A percentile compares a stretch with the other conserved stretches of the same genome.
Conservation (phyloP, 2,888 invertebrate genomes). For the Himalopsyche anomala region DNA sequence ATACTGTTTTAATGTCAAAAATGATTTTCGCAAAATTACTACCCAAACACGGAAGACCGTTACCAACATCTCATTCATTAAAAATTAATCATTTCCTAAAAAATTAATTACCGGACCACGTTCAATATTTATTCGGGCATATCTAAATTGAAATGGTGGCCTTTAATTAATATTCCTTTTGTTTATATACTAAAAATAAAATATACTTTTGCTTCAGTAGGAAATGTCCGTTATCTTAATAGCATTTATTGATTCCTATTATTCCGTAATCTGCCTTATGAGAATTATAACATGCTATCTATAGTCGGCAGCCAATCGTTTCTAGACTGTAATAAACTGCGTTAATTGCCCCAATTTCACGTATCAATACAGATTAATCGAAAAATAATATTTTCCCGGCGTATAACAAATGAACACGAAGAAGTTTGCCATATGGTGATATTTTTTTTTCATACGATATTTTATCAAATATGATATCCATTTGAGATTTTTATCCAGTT, state of each 20-base stretch:
- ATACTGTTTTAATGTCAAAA: too few relatives aligned
- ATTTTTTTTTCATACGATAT: neutral
- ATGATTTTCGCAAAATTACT: too few relatives aligned
- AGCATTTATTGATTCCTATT: constrained; percentile 25
- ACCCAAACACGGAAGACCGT: too few relatives aligned
- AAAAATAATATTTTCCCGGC: neutral
- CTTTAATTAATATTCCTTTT: too few relatives aligned
- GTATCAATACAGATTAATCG: constrained; percentile 38
- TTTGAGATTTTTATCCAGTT: too few relatives aligned
- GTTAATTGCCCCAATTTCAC: constrained; percentile 42
- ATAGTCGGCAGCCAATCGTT: constrained; percentile 32
- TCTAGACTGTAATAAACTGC: constrained; percentile 36
- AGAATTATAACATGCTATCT: constrained; percentile 31
- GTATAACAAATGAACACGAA: constrained; percentile 12
- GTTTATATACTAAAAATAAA: neutral
- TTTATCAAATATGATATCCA: neutral
- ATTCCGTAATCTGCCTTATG: constrained; percentile 14
- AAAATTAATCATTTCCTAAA: too few relatives aligned
- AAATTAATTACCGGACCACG: too few relatives aligned
- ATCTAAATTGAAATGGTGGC: too few relatives aligned
- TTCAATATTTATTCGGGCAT: too few relatives aligned
- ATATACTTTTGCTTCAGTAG: neutral
- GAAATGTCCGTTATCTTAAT: constrained; percentile 15
- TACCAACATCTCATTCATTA: too few relatives aligned
- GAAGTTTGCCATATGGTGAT: neutral